Base-by-base conservation (phyloP, 1,140 invertebrate genomes). In the Frieseomelitta varia region DNA sequence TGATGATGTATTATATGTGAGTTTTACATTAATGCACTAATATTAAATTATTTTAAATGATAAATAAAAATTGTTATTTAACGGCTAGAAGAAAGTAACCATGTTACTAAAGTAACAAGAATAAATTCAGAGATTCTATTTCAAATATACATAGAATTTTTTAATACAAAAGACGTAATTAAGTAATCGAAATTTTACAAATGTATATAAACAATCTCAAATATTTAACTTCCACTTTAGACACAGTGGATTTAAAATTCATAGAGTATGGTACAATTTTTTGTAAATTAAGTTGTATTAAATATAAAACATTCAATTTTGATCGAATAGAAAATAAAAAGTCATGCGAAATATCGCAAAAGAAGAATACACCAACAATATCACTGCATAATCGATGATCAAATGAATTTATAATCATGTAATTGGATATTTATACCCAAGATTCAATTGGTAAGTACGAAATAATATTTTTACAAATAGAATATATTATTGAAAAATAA, bases 171-270 rank as follows among this genome's bases (percentile, higher is more conserved):
- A 53, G 0, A 27, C 39, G 4, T 63, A 68, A 76, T 68, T 30
- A 51, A 53, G 17, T 47, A 69, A 39, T 83, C 19, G 21, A 77
- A 61, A 69, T 78, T 69, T 79, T 51, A 78, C 67, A 84, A 84
- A 78, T 71, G 75, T 78, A 78, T 83, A 58, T 83, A 83, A 78
- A 78, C 55, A 56, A n/a, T 71, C 58, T 71, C 21, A 78, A 79
- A 53, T 61, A 71, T 69, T 19, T 30, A 58, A 58, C 63, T 71
- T 78, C 67, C 55, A 84, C 75, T 78, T 77, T 78, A 53, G 27
- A 69, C 19, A 71, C 21, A 79, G 74, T 84, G 67, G 53, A 79
- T 47, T 12, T 58, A 53, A 53, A 79, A 79, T 53, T 71, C 19
- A 71, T 27, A 78, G 61, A 51, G 24, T 58, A 30, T 30, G 19